Evolutionary conservation across 2,113 vertebrate genomes (phyloP), one percentile per base, ranked within the genome.

Genomic region (Sminthopsis crassicaudata): DNA sequence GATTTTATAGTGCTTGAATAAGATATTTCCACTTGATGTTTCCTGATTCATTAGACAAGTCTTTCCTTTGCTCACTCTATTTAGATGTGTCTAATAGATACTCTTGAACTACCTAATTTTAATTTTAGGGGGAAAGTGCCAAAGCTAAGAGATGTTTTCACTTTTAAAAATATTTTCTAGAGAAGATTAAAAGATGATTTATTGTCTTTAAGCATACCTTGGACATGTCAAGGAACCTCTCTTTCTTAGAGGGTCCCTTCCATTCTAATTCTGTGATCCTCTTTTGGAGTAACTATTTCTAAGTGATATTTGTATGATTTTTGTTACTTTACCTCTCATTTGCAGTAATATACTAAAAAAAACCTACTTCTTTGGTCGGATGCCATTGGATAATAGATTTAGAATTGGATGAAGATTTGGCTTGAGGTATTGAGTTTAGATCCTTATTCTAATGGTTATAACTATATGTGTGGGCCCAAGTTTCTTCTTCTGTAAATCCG

Each of bases 101-200:
- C 48, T n/a, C 52, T 46, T 2, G 48, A 23, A 25, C 57, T 92
- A 6, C 90, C 93, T 22, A 94, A 91, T 96, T 93, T 94, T 92
- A 84, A 76, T 52, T 93, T 92, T 94, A 60, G 91, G 93, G 12
- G 55, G 67, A 93, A 96, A 93, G 92, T 94, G 36, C 94, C 88
- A 96, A 42, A 92, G 89, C 94, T 96, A 92, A 89, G 54, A 93
- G 94, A 94, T 95, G 84, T 97, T 96, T 94, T 96, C 92, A 60
- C 95, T 96, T 96, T 93, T 95, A 54, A 53, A 53, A 91, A 30
- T 46, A 11, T 92, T 60, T 94, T 97, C 90, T 94, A 42, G 88
- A 94, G 93, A 54, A 50, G 42, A 52, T 90, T 26, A 60, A 95
- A 95, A 76, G 57, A 88, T 95, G 88, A 54, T 90, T 90, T 50